A percentile compares a stretch with the other conserved stretches of the same genome.
Evolutionary conservation across 2,113 vertebrate species (phyloP).

Genomic region (Sturnira hondurensis): DNA sequence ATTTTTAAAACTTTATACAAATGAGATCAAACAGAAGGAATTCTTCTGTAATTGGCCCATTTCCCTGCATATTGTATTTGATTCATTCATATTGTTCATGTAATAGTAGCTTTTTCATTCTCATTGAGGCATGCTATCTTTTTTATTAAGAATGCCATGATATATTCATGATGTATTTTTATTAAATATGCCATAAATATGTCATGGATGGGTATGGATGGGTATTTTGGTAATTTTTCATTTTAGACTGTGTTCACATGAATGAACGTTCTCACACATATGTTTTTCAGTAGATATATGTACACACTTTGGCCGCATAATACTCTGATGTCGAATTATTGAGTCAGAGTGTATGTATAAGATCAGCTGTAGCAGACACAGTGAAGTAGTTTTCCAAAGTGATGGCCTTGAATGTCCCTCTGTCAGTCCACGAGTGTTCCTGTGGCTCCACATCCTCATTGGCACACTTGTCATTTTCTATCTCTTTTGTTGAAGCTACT

Average conservation of each 20-base stretch:
- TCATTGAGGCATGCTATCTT: neutral
- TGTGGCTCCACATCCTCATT: rapidly evolving
- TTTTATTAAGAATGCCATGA: neutral
- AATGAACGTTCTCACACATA: neutral
- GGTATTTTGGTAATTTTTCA: neutral
- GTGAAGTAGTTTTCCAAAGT: neutral
- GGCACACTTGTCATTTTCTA: neutral
- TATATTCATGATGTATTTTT: neutral
- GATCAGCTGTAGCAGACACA: neutral
- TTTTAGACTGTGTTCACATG: neutral
- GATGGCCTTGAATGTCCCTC: neutral
- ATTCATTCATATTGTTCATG: neutral
- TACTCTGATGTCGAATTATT: neutral
- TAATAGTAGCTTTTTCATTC: neutral
- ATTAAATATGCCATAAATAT: neutral
- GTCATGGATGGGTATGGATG: neutral
- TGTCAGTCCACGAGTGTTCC: neutral
- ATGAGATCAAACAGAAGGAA: neutral
- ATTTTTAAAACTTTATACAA: neutral
- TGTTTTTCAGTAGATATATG: neutral
- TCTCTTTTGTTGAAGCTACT: neutral
- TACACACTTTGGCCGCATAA: neutral
- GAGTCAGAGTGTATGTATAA: neutral
- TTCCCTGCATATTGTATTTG: neutral
- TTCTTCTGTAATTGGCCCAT: neutral